These are phyloP conservation scores for Trichogramma dendrolimi DNA, from an alignment of 2,888 invertebrate species.

Conservation along the genomic window DNA sequence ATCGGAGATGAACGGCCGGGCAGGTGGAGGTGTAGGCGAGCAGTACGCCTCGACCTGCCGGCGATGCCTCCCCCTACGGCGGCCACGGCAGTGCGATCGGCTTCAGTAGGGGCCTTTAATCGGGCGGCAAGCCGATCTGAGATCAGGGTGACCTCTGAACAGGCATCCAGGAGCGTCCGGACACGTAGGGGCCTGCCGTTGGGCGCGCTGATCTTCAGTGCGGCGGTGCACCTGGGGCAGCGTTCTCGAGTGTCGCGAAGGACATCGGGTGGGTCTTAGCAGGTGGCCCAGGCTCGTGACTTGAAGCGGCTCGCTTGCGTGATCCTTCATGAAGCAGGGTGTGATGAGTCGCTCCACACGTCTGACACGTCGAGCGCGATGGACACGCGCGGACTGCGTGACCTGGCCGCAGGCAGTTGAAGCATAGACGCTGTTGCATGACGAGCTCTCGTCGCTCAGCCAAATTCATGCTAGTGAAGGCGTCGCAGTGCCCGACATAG, in stretches of 20 bases:
- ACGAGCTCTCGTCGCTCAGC: background rate
- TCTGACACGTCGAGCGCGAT: background rate
- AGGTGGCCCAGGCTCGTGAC: background rate
- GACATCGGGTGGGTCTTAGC: background rate
- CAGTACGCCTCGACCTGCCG: background rate
- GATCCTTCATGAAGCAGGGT: background rate
- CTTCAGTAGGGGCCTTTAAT: background rate
- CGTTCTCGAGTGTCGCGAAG: background rate
- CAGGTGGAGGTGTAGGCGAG: background rate
- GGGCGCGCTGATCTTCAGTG: background rate
- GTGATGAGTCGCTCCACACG: background rate
- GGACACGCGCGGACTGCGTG: background rate
- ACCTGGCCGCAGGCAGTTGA: background rate
- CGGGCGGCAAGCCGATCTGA: background rate
- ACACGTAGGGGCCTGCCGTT: background rate
- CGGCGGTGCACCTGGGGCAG: background rate
- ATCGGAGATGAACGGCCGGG: background rate
- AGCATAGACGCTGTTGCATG: background rate
- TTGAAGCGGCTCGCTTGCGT: background rate
- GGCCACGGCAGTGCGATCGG: background rate
- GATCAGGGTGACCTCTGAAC: conserved; percentile 6
- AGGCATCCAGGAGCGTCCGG: background rate
- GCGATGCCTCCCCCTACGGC: background rate
- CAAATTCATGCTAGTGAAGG: background rate
- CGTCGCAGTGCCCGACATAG: background rate